A percentile compares a stretch with the other conserved stretches of the same genome.
These are phyloP conservation scores for Yponomeuta sedellus DNA, from an alignment of 2,888 invertebrate genomes.

Conservation along the genomic window DNA sequence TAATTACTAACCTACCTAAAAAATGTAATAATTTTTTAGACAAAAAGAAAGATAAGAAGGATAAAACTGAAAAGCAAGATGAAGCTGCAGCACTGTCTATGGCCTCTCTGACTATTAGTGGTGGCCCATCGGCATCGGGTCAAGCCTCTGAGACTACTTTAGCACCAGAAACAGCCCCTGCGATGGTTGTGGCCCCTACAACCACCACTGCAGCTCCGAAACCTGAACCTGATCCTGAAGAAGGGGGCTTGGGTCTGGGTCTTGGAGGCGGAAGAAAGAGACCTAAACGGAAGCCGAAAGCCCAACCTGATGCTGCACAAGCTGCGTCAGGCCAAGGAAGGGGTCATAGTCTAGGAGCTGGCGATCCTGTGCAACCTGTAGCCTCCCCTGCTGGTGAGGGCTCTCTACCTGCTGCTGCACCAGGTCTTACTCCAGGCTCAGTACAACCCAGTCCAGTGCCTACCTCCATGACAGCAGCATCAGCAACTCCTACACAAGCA, in stretches of 20 bases:
- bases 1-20: neutral
- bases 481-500: neutral
- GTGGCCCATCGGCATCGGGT: neutral
- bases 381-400: neutral
- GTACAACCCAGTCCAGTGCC: neutral
- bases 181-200: neutral
- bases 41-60: slow-evolving; percentile 8
- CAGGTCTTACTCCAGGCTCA: neutral
- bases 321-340: slow-evolving; percentile 20
- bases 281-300: slow-evolving; percentile 33
- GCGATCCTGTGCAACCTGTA: slow-evolving; percentile 5
- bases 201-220: neutral
- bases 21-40: neutral
- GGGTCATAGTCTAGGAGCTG: slow-evolving; percentile 19
- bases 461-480: neutral
- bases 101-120: neutral
- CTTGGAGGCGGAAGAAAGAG: slow-evolving; percentile 19
- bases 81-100: neutral
- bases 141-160: neutral
- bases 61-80: neutral
- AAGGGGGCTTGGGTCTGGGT: slow-evolving; percentile 23
- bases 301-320: slow-evolving; percentile 19
- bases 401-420: neutral
- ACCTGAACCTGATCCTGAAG: slow-evolving; percentile 17
- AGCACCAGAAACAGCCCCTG: neutral